These are phyloP conservation scores for Leptatherina wallacei DNA, from an alignment of 2,797 vertebrate species.

Conservation along the genomic window DNA sequence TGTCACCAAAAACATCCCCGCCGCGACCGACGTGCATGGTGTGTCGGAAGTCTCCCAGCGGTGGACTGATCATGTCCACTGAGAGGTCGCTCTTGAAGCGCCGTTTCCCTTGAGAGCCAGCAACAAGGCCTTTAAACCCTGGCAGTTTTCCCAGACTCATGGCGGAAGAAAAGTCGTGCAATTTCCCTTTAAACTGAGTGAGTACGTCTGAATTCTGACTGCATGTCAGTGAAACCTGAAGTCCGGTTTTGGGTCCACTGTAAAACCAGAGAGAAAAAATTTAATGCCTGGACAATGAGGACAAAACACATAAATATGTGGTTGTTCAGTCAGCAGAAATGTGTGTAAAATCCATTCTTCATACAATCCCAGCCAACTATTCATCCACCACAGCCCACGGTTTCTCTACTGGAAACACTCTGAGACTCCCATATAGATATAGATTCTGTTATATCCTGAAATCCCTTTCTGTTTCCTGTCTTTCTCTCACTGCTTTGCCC, in stretches of 20 bases:
- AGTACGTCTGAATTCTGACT: conserved; percentile 2
- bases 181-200: conserved; percentile 40
- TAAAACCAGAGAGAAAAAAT: conserved; percentile 42
- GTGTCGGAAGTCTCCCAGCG: conserved; percentile 94
- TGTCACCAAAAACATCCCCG: conserved; percentile 94
- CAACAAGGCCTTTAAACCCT: conserved; percentile 88
- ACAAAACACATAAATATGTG: conserved; percentile 47
- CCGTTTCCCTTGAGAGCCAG: conserved; percentile 88
- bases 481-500: conserved; percentile 7
- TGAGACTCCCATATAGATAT: conserved; percentile 23
- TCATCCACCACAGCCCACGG: conserved; percentile 26
- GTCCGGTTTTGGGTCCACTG: conserved; percentile 50
- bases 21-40: conserved; percentile 97
- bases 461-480: background rate
- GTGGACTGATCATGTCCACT: conserved; percentile 94
- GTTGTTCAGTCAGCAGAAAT: conserved; percentile 54
- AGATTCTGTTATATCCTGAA: conserved; percentile 15
- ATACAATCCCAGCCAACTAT: conserved; percentile 42
- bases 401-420: conserved; percentile 23
- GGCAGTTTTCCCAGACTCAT: conserved; percentile 96
- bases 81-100: conserved; percentile 89
- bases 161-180: conserved; percentile 28
- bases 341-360: conserved; percentile 67
- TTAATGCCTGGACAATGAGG: conserved; percentile 31
- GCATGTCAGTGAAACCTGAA: conserved; percentile 45